Percentiles rank a stretch among this genome's conserved stretches.
These are phyloP conservation scores for Tachina lurida DNA, from an alignment of 2,888 invertebrate species.

Conservation along the genomic window DNA sequence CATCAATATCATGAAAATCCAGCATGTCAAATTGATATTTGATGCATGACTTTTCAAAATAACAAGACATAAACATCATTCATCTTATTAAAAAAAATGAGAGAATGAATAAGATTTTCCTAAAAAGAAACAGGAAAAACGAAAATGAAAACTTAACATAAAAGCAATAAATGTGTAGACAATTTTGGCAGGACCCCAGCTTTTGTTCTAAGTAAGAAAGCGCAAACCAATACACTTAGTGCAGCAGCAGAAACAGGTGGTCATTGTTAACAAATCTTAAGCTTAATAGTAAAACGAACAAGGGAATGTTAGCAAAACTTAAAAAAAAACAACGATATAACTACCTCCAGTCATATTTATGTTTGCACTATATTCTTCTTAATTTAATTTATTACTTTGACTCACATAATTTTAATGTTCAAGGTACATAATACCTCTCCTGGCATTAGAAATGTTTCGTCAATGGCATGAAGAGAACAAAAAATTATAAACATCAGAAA, in stretches of 20 bases:
- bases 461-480: neutral
- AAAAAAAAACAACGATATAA: conserved; percentile 23
- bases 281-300: conserved; percentile 49
- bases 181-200: neutral
- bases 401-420: conserved; percentile 27
- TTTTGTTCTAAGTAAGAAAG: neutral
- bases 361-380: conserved; percentile 29
- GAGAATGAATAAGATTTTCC: neutral
- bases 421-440: conserved; percentile 9
- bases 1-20: conserved; percentile 67
- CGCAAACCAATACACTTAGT: neutral
- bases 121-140: conserved; percentile 31
- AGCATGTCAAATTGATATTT: conserved; percentile 80
- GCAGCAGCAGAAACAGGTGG: conserved; percentile 67
- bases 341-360: conserved; percentile 50
- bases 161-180: neutral
- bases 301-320: conserved; percentile 9
- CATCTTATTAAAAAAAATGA: conserved; percentile 75
- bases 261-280: conserved; percentile 59
- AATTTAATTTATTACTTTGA: conserved; percentile 64
- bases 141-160: conserved; percentile 2
- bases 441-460: conserved; percentile 15
- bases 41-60: conserved; percentile 78
- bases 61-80: conserved; percentile 80
- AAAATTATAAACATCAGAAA: conserved; percentile 18